A percentile compares a stretch with the other conserved stretches of the same genome.
Evolutionary conservation across 2,797 vertebrate genomes (phyloP).

Genomic region (Astyanax mexicanus): DNA sequence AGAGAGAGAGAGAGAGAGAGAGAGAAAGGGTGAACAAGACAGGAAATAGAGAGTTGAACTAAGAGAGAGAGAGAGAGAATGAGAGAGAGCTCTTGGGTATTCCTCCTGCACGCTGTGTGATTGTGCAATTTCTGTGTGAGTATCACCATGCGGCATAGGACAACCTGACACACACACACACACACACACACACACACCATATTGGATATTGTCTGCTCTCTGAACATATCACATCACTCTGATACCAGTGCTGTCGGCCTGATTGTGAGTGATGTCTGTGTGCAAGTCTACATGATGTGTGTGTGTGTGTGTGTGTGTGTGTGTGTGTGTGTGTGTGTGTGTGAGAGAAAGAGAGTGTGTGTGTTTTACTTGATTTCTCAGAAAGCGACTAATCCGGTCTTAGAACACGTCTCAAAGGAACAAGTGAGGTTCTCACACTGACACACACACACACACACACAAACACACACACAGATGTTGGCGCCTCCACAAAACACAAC

Average conservation of each 20-base stretch:
- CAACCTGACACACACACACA: constrained; percentile 37
- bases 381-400: constrained; percentile 22
- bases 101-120: constrained; percentile 6
- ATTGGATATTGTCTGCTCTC: constrained; percentile 24
- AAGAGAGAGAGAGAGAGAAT: background rate
- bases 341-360: constrained; percentile 4
- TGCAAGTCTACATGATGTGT: too few relatives aligned
- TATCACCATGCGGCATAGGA: constrained; percentile 34
- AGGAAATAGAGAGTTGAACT: constrained; percentile 14
- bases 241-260: too few relatives aligned
- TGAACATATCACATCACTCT: background rate
- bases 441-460: constrained; percentile 9
- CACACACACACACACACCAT: constrained; percentile 37
- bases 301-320: background rate
- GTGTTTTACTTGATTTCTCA: constrained; percentile 10
- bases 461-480: constrained; percentile 17
- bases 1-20: too few relatives aligned
- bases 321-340: constrained; percentile 2
- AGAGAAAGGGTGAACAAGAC: too few relatives aligned
- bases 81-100: constrained; percentile 5
- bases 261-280: too few relatives aligned
- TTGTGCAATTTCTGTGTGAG: constrained; percentile 12
- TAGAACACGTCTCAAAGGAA: constrained; percentile 3
- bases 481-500: constrained; percentile 17
- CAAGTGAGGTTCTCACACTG: background rate